Evolutionary conservation across 2,888 invertebrate species (phyloP).

Genomic region (Helicoverpa assulta): DNA sequence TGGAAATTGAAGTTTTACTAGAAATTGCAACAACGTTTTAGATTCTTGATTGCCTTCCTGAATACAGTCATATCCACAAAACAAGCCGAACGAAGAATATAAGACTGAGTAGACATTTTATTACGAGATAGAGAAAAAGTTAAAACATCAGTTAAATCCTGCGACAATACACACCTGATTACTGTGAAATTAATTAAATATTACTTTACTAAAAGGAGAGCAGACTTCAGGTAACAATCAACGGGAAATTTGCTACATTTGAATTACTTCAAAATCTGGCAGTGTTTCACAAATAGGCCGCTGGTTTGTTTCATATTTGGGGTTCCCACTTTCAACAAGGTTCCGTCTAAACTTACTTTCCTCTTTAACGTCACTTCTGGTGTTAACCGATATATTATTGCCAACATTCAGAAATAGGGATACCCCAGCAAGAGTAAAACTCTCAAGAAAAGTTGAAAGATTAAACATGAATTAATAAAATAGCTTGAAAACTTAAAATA

Average conservation of each 20-base stretch:
- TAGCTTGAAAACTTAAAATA: too few species aligned
- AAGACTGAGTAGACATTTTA: neutral
- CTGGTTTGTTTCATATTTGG: constrained; percentile 29
- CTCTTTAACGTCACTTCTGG: too few species aligned
- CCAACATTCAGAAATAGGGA: constrained; percentile 1
- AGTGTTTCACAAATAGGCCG: constrained; percentile 33
- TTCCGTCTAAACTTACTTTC: neutral
- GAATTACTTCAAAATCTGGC: constrained; percentile 11
- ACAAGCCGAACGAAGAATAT: neutral
- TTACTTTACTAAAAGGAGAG: constrained; percentile 30
- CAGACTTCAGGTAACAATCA: constrained; percentile 17
- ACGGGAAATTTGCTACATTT: neutral
- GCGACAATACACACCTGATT: constrained; percentile 28
- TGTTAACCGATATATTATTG: neutral
- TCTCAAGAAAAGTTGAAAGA: neutral
- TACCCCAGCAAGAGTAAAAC: constrained; percentile 7
- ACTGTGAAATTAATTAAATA: neutral
- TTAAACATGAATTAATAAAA: neutral
- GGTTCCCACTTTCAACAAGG: constrained; percentile 3
- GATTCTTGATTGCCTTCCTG: neutral
- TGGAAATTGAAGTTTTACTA: neutral
- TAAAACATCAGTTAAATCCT: constrained; percentile 7
- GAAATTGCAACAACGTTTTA: neutral
- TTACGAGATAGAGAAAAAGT: neutral
- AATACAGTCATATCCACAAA: neutral